Conservation (phyloP, 2,797 vertebrate species). For the Argentina silus region DNA sequence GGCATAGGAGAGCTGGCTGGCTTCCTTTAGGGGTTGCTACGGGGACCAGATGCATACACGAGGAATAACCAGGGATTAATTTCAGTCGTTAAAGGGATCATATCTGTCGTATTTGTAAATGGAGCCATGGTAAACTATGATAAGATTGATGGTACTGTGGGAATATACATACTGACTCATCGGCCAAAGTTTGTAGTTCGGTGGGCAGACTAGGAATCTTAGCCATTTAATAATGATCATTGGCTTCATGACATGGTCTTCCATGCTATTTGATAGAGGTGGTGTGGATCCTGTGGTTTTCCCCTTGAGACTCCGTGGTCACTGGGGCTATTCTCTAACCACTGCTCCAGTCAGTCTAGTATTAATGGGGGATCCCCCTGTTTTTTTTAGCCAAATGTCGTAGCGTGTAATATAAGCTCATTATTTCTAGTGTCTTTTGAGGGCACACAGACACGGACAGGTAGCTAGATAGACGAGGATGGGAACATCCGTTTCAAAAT, state of each 20-base stretch:
- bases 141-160: conserved; percentile 27
- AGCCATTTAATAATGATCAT: conserved; percentile 38
- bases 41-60: conserved; percentile 50
- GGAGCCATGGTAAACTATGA: conserved; percentile 43
- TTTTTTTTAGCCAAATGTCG: conserved; percentile 25
- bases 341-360: conserved; percentile 32
- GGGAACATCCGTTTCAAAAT: conserved; percentile 61
- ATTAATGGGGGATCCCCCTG: conserved; percentile 47
- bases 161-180: conserved; percentile 49
- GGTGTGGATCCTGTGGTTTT: conserved; percentile 43
- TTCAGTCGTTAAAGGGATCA: conserved; percentile 55
- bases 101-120: conserved; percentile 54
- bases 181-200: conserved; percentile 53
- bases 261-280: conserved; percentile 29
- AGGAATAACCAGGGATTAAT: conserved; percentile 42
- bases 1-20: conserved; percentile 44
- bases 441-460: conserved; percentile 58
- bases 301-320: not conserved
- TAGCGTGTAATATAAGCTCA: not conserved
- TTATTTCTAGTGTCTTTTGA: not conserved
- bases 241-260: conserved; percentile 40
- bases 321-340: conserved; percentile 45
- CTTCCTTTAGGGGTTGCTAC: conserved; percentile 53
- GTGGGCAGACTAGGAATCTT: conserved; percentile 45
- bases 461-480: conserved; percentile 57